Conservation (phyloP, 2,797 vertebrate species). For the Molossus molossus region DNA sequence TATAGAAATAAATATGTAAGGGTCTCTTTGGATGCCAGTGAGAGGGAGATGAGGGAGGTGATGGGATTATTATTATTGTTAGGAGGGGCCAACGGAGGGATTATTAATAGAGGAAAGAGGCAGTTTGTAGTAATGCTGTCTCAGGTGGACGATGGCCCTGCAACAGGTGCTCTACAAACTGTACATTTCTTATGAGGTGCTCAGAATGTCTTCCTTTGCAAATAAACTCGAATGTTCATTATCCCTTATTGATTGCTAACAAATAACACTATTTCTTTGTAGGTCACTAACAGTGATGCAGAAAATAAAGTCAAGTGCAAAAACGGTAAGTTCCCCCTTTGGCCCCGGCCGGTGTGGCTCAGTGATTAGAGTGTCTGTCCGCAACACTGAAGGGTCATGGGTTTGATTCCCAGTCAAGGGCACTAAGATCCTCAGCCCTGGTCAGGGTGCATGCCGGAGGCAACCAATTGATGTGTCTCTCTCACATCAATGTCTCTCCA, state of each 20-base stretch:
- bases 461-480: too few relatives aligned
- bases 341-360: background rate
- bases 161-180: background rate
- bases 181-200: background rate
- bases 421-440: too few relatives aligned
- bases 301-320: slow-evolving; percentile 3
- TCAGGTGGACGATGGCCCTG: fast-evolving
- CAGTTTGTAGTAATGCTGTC: background rate
- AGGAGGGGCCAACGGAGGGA: background rate
- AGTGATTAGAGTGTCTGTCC: too few relatives aligned
- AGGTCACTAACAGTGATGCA: background rate
- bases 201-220: background rate
- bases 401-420: too few relatives aligned
- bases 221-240: background rate
- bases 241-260: background rate
- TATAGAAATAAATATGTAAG: background rate
- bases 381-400: too few relatives aligned
- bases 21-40: background rate
- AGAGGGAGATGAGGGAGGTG: background rate
- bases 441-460: too few relatives aligned
- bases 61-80: background rate
- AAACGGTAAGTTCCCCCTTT: background rate
- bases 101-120: background rate
- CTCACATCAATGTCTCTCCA: too few relatives aligned
- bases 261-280: background rate